Evolutionary conservation across 2,888 invertebrate genomes (phyloP), one percentile per base, ranked within the genome.

Genomic region (Drosophila recens): DNA sequence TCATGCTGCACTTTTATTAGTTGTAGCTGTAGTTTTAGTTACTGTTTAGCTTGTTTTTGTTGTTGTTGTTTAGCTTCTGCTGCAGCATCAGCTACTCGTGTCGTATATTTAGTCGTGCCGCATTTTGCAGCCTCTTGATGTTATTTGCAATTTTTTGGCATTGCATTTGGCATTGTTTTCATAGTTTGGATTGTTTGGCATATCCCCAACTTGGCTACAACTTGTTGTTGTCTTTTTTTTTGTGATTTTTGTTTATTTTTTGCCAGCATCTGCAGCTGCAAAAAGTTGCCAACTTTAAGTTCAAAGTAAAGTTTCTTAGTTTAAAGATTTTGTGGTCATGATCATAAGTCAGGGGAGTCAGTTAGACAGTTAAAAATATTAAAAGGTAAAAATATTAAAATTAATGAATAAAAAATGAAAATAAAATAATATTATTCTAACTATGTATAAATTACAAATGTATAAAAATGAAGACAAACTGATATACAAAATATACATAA

Each of bases 121-220:
- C 72, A 64, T 70, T 75, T 71, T 54, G 46, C 17, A 27, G 71
- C 76, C 67, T 76, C 66, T 75, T 78, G 66, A 70, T 74, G 74
- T 69, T 72, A 65, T 78, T 75, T 72, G 70, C 76, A 73, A 73
- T 79, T 80, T 58, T 78, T 76, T 79, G 82, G 73, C 80, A 73
- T 76, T 77, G 76, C 63, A 76, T 76, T 76, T 76, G 76, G 70
- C 76, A 77, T 77, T 77, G 76, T 77, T 77, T 77, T 70, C 76
- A 77, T 76, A 57, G 76, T 43, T 63, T 73, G 76, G 76, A 76
- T 76, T 76, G 76, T 71, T 75, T 74, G 74, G 70, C 69, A 73
- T 57, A 30, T 36, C 56, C 20, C 73, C 74, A 74, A 73, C 70
- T 62, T 51, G 42, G 69, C 43, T 48, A 17, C 38, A 65, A 52